A percentile compares a stretch with the other conserved stretches of the same genome.
These are phyloP conservation scores for Magallana nippona DNA, from an alignment of 2,888 invertebrate genomes.

Conservation along the genomic window DNA sequence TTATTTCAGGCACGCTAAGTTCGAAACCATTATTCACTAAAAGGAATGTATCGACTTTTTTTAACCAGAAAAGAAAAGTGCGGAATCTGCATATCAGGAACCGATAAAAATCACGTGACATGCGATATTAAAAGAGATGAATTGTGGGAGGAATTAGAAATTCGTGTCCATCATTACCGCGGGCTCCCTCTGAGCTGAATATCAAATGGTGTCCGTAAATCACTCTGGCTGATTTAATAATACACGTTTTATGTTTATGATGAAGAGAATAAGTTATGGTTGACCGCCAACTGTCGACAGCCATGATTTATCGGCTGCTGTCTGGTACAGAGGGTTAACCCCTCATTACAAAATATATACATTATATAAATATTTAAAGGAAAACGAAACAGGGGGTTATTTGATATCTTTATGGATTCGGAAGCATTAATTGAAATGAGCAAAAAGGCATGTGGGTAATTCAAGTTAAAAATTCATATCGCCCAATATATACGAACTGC, in stretches of 20 bases:
- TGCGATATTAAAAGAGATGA: neutral
- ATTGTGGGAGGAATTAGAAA: slow-evolving; percentile 26
- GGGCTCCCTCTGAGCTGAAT: slow-evolving; percentile 23
- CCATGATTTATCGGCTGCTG: neutral
- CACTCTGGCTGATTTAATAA: slow-evolving; percentile 1
- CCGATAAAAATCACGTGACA: neutral
- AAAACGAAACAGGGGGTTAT: slow-evolving; percentile 9
- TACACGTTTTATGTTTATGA: slow-evolving; percentile 24
- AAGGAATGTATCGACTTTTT: slow-evolving; percentile 20
- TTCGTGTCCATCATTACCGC: slow-evolving; percentile 22
- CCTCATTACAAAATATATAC: slow-evolving; percentile 1
- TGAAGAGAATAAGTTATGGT: slow-evolving; percentile 7
- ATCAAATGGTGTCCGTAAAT: slow-evolving; percentile 17
- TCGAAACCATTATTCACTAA: slow-evolving; percentile 23
- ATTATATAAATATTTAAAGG: slow-evolving; percentile 32
- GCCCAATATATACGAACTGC: neutral
- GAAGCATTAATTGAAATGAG: slow-evolving; percentile 24
- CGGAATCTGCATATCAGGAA: slow-evolving; percentile 12
- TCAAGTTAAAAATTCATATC: slow-evolving; percentile 11
- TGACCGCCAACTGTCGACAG: slow-evolving; percentile 7
- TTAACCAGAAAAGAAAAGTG: slow-evolving; percentile 2
- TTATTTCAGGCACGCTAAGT: slow-evolving; percentile 10
- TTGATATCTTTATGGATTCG: neutral
- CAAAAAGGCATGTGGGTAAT: slow-evolving; percentile 28
- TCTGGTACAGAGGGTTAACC: neutral